Conservation (phyloP, 2,797 vertebrate species). For the Petrocephalus schoutedeni region DNA sequence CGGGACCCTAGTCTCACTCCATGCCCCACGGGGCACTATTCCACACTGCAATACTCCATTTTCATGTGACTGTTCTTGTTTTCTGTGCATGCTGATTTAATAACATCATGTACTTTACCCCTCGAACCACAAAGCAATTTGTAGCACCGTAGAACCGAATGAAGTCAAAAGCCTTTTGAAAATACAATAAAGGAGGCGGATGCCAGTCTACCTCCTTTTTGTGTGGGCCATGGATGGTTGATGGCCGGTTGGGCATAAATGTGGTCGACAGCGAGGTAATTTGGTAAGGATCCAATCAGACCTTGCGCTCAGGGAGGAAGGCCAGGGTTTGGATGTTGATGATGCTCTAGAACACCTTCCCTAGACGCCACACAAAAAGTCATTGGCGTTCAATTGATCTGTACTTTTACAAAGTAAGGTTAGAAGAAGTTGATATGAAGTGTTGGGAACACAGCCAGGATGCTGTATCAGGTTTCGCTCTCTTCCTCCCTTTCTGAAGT, state of each 20-base stretch:
- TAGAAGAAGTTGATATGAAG: neutral
- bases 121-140: neutral
- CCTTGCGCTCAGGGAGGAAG: neutral
- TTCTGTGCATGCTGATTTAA: slow-evolving; percentile 9
- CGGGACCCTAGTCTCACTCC: neutral
- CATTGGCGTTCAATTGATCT: neutral
- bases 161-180: neutral
- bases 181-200: neutral
- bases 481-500: neutral
- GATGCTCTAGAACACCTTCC: neutral
- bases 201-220: neutral
- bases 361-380: neutral
- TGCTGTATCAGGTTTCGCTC: neutral
- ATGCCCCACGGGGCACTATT: neutral
- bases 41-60: neutral
- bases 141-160: neutral
- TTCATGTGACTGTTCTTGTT: neutral
- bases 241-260: neutral
- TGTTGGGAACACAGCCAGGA: neutral
- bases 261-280: neutral
- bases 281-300: neutral
- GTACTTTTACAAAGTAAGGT: neutral
- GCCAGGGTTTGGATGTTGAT: neutral
- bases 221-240: neutral
- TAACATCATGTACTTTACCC: slow-evolving; percentile 4